Evolutionary conservation across 2,888 invertebrate species (phyloP), one percentile per base, ranked within the genome.

Genomic region (Schizaphis graminum): DNA sequence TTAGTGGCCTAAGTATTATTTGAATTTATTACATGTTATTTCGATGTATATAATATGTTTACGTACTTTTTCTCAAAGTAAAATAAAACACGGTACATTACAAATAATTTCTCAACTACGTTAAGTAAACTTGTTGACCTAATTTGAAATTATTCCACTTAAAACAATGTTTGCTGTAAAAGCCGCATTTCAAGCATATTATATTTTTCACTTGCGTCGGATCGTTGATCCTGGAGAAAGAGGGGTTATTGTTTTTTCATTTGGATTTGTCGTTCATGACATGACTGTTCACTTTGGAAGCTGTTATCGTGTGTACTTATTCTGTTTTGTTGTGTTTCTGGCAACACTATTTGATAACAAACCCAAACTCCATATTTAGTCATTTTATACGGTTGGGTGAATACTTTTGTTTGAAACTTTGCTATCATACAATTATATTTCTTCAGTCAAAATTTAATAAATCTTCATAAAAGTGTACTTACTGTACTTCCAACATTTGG

Each of bases 81-180:
- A 90, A 49, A 90, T 47, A 90, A 90, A 53, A 67, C 49, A 35
- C 90, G 26, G 28, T 67, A 44, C 28, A 41, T 91, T 53, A 84
- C 56, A 28, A 77, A 84, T 84, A 57, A 86, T 91, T 86, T 47
- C 47, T 85, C 24, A 11, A 28, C 84, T 44, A 56, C 1, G 24
- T n/a, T 24, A 44, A 67, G 49, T n/a, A 89, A 89, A 90, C 57
- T 89, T 89, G 84, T 85, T 47, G 93, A 93, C 84, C 93, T 85
- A 49, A 90, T 90, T 93, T 11, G 26, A 85, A 89, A 86, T 93
- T 77, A 49, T 93, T 89, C 88, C 53, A 92, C 92, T 93, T 47
- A 89, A 77, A 93, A 84, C 77, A 84, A 84, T 84, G 89, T 49
- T 88, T n/a, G 35, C 49, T 41, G 35, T 61, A 47, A 88, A 92